phyloP scores from a whole-genome alignment of 2,113 vertebrate genomes.

The Lynx canadensis region DNA sequence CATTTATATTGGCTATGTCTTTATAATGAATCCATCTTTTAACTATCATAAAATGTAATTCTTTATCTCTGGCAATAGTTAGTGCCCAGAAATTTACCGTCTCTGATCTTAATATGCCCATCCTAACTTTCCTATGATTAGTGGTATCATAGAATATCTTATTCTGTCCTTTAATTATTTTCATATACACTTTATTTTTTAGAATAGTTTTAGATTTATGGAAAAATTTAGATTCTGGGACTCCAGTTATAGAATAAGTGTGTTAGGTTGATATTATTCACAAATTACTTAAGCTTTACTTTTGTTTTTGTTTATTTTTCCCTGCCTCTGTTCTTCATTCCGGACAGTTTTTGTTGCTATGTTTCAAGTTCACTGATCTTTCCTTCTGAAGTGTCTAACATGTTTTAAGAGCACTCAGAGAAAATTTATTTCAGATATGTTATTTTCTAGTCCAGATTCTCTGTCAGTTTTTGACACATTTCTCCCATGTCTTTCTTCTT shows the following conservation, averaged over 20 bases:
- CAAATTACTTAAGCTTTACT: not conserved
- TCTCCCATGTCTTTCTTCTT: not conserved
- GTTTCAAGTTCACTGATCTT: constrained; percentile 1
- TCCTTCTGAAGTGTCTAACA: not conserved
- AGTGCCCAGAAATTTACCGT: not conserved
- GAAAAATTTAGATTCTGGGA: not conserved
- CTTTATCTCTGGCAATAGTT: not conserved
- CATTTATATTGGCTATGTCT: not conserved
- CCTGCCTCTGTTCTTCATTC: not conserved
- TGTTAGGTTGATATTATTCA: not conserved
- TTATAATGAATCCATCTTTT: not conserved
- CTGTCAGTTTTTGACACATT: not conserved
- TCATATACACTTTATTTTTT: not conserved
- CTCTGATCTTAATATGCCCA: not conserved
- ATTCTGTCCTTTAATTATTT: not conserved
- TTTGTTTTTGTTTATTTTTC: not conserved
- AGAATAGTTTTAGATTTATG: not conserved
- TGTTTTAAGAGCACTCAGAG: not conserved
- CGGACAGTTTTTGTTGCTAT: not conserved
- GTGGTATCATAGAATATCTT: not conserved
- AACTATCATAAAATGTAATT: not conserved
- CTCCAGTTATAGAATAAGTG: not conserved
- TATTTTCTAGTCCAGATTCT: not conserved
- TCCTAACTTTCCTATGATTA: not conserved
- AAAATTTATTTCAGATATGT: not conserved